These are phyloP conservation scores for Anthopleura xanthogrammica DNA, from an alignment of 92 coral and sea anemone genomes.

Conservation along the genomic window DNA sequence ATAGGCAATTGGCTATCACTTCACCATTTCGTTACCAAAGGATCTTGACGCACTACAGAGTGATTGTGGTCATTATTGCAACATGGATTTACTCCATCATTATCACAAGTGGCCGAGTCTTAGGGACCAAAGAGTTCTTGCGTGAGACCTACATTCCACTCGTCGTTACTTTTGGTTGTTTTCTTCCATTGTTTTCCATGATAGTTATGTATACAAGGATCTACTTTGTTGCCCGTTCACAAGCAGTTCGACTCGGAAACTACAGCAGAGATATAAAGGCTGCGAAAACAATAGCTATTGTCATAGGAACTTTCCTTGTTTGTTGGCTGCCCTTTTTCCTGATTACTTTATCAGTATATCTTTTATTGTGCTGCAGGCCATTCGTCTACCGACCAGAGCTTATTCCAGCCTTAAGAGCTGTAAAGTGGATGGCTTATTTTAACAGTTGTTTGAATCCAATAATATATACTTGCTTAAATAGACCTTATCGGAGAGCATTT, in stretches of 20 bases:
- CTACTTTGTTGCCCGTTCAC: conserved; percentile 84
- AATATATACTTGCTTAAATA: conserved; percentile 79
- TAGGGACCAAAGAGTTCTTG: background rate
- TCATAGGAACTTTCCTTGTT: conserved; percentile 80
- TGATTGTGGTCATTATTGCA: conserved; percentile 59
- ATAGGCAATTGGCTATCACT: conserved; percentile 90
- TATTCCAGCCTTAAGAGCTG: conserved; percentile 47
- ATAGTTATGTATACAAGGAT: conserved; percentile 79
- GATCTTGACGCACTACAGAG: conserved; percentile 66
- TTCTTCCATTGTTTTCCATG: conserved; percentile 76
- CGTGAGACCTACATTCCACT: conserved; percentile 30
- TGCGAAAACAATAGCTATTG: conserved; percentile 92
- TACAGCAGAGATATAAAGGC: conserved; percentile 89
- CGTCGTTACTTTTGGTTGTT: conserved; percentile 56
- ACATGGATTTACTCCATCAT: conserved; percentile 83
- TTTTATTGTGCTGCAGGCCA: conserved; percentile 18
- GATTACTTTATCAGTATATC: conserved; percentile 19
- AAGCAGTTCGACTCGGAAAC: conserved; percentile 85
- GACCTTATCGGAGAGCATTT: conserved; percentile 82
- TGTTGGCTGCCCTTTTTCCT: conserved; percentile 89
- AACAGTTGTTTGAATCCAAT: conserved; percentile 91
- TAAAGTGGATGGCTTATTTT: conserved; percentile 82
- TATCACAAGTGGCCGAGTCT: conserved; percentile 32
- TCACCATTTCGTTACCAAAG: conserved; percentile 80
- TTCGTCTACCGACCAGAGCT: conserved; percentile 9